These are phyloP conservation scores for Myotis lucifugus DNA, from an alignment of 2,113 vertebrate species.

Conservation along the genomic window DNA sequence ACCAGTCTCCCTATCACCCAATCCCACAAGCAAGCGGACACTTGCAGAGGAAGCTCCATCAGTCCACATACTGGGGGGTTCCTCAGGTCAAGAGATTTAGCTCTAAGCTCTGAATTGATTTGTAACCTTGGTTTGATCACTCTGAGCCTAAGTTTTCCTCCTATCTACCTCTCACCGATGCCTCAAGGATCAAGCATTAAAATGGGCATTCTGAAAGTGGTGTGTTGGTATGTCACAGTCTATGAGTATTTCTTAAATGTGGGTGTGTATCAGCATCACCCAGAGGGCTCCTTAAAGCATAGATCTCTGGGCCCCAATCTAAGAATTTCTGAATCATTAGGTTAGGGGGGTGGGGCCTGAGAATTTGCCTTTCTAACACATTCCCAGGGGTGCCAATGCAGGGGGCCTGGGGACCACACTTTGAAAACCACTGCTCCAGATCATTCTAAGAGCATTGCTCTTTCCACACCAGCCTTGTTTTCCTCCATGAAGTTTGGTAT, in stretches of 20 bases:
- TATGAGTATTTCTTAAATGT: background rate
- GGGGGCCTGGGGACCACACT: background rate
- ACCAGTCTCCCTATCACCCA: background rate
- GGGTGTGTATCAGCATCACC: no score
- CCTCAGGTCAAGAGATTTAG: background rate
- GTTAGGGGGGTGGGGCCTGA: background rate
- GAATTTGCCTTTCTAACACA: background rate
- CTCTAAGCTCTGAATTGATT: background rate
- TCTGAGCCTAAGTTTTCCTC: background rate
- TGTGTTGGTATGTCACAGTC: fast-evolving
- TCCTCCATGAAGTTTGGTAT: background rate
- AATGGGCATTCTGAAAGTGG: no score
- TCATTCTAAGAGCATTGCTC: background rate
- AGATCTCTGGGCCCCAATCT: background rate
- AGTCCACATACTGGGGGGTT: background rate
- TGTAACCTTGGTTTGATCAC: background rate
- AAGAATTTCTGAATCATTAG: background rate
- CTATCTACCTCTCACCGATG: background rate
- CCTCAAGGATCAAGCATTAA: background rate
- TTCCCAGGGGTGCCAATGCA: background rate
- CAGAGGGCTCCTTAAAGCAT: background rate
- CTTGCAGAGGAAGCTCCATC: background rate
- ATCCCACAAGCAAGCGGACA: background rate
- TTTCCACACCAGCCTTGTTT: background rate
- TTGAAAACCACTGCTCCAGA: background rate